Percentiles rank a stretch among this genome's conserved stretches.
Evolutionary conservation across 2,797 vertebrate species (phyloP).

Genomic region (Eulemur coronatus): DNA sequence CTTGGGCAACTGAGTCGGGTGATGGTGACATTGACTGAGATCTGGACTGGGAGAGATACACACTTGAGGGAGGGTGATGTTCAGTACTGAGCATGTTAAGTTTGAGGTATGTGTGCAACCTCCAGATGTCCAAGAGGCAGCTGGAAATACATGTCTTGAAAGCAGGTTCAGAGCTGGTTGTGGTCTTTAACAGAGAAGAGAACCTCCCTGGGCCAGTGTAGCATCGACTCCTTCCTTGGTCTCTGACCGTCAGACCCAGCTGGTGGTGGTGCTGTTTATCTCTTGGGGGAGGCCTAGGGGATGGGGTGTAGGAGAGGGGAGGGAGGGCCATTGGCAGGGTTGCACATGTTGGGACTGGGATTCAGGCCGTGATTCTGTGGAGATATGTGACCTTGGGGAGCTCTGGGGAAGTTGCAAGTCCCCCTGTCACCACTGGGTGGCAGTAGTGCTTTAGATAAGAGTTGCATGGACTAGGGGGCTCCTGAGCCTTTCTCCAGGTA

Average conservation of each 20-base stretch:
- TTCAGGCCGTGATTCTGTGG: not conserved
- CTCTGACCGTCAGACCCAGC: not conserved
- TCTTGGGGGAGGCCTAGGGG: not conserved
- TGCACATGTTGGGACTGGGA: not conserved
- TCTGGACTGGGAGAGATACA: not conserved
- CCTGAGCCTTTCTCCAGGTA: not conserved
- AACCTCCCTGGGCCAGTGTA: not conserved
- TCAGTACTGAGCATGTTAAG: not conserved
- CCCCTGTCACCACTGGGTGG: constrained; percentile 68
- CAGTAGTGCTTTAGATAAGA: constrained; percentile 60
- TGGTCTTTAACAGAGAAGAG: constrained; percentile 6
- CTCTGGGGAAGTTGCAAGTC: not conserved
- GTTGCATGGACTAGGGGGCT: not conserved
- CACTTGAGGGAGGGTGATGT: not conserved
- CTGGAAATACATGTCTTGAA: constrained; percentile 5
- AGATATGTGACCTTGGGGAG: not conserved
- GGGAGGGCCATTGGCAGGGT: not conserved
- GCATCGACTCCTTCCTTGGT: not conserved
- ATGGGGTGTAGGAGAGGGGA: not conserved
- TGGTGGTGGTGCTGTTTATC: not conserved
- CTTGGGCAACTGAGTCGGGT: not conserved
- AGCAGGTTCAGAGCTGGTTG: not conserved
- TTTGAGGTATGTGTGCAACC: not conserved
- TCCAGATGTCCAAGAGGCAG: not conserved
- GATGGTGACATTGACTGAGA: not conserved